Evolutionary conservation across 2,888 invertebrate genomes (phyloP), one percentile per base, ranked within the genome.

Genomic region (Lamellibrachia satsuma): DNA sequence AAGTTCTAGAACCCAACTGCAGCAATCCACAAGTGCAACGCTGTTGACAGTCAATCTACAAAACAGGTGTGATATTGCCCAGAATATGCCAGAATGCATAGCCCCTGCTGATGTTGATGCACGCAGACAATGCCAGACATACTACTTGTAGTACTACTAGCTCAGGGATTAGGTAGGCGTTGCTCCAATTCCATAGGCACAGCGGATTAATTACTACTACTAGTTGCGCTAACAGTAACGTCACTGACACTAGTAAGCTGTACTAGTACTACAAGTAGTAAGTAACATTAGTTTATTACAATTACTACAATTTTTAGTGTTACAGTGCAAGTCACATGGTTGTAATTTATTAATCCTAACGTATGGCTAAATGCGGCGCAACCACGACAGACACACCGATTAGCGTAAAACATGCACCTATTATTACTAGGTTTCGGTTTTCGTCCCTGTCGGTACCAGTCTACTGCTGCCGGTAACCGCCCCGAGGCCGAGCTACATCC

Each of bases 381-480:
- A 22, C 15, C 15, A 22, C 75, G 75, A 75, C 22, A 75, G 75
- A n/a, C 75, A 22, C 6, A 75, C 11, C 22, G 75, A 75, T 75
- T 22, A 75, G 75, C 22, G 22, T 22, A 75, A 75, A 6, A 22
- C 75, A 75, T 75, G 75, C 75, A 75, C 75, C 75, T n/a, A 75
- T 22, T 22, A 75, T n/a, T 75, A 75, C 75, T 75, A 75, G 75
- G 75, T 75, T 75, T 75, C 75, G 75, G 22, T 75, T 75, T 75
- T 75, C 75, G 75, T 75, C 75, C 75, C 75, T 75, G 15, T 22
- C 75, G 15, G 75, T 75, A 75, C 75, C 75, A 75, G 75, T 75
- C 75, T 75, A 75, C 75, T 75, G 75, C 75, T 75, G 75, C 75
- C 75, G 22, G 75, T 75, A 75, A 75, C 75, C 75, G 75, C 75